Evolutionary conservation across 2,888 invertebrate genomes (phyloP).

Genomic region (Camponotus fellah): DNA sequence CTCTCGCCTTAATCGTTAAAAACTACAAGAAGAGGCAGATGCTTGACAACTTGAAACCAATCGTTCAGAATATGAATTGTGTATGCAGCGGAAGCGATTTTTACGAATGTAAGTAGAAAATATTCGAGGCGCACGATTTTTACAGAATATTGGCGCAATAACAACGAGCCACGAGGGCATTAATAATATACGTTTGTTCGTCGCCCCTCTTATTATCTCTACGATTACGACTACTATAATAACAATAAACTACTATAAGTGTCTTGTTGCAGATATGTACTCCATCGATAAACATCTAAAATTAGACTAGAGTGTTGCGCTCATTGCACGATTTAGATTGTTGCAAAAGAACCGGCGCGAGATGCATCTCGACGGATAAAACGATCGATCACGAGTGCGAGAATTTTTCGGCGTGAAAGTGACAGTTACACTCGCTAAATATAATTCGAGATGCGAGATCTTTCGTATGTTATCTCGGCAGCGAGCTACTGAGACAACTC

Average conservation of each 20-base stretch:
- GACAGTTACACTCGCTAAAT: neutral
- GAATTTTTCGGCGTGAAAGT: neutral
- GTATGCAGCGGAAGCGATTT: slow-evolving; percentile 49
- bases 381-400: neutral
- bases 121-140: slow-evolving; percentile 58
- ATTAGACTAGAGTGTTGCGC: slow-evolving; percentile 39
- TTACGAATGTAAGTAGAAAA: slow-evolving; percentile 61
- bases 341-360: neutral
- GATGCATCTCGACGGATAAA: neutral
- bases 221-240: neutral
- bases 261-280: slow-evolving; percentile 71
- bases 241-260: slow-evolving; percentile 60
- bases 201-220: slow-evolving; percentile 28
- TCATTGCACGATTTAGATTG: neutral
- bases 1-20: slow-evolving; percentile 7
- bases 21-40: slow-evolving; percentile 1
- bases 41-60: slow-evolving; percentile 22
- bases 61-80: slow-evolving; percentile 36
- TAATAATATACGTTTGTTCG: slow-evolving; percentile 17
- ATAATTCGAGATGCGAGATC: neutral
- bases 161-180: slow-evolving; percentile 32
- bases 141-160: slow-evolving; percentile 64
- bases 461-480: neutral
- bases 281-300: slow-evolving; percentile 65
- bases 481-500: neutral